Base-by-base conservation (phyloP, 2,888 invertebrate species). In the Eugnorisma glareosa region DNA sequence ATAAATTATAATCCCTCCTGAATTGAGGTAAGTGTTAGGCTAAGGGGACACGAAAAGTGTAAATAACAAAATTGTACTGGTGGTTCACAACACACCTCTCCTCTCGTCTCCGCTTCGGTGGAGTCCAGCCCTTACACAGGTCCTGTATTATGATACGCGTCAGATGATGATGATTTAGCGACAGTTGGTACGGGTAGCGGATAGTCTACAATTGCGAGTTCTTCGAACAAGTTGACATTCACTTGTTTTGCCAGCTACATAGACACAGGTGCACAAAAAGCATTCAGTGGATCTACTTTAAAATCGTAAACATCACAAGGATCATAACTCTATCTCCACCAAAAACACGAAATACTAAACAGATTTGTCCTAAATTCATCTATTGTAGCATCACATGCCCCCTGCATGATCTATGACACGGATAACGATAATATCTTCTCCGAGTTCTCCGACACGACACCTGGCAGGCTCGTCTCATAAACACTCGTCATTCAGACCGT, bases 401-500 rank as follows among this genome's bases (percentile, higher is more conserved):
- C 40, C 48, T 31, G 81, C 45, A 69, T 69, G 57, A 82, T 82
- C 63, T 79, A 64, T 54, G 45, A 35, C 54, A 43, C 48, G 43
- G 63, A 28, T 54, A 74, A 45, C 66, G 70, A 76, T 81, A 72
- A 74, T 81, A 71, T 81, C 68, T 61, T 35, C 45, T 59, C 61
- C 63, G 48, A 51, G 66, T 61, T 35, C 45, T 59, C 61, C 63
- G 48, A 51, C 66, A 59, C 59, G 83, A 71, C 85, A 85, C 89
- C 82, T 77, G 75, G 70, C 82, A 79, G 66, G 75, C 75, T 69
- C 71, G 79, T 76, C 78, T 63, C 79, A 81, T 84, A 84, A 87
- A 85, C 90, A 85, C 86, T 87, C 78, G 66, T 84, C 83, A 82
- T 83, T 75, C 81, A 81, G 76, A 86, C 84, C 87, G 86, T 83